phyloP scores from a whole-genome alignment of 1,140 invertebrate genomes.

The Heliconius congener region DNA sequence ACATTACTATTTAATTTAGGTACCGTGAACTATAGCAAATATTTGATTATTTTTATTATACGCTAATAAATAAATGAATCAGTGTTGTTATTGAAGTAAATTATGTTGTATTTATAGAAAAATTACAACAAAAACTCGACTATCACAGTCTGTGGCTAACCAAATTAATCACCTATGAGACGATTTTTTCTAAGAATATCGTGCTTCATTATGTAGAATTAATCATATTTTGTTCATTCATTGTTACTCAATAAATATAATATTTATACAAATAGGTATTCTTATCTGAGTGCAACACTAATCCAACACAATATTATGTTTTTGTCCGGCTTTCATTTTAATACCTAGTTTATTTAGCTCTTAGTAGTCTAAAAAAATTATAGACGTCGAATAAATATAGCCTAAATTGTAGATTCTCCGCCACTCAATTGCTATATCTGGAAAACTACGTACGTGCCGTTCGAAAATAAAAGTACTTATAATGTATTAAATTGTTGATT shows the following conservation, averaged over 20 bases:
- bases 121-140: not conserved
- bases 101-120: not conserved
- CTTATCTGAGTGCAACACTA: too few relatives aligned
- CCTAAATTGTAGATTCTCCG: too few relatives aligned
- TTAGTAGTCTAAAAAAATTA: too few relatives aligned
- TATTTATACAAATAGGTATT: not conserved
- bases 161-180: constrained; percentile 53
- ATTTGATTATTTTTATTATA: not conserved
- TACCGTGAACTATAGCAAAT: not conserved
- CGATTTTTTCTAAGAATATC: constrained; percentile 47
- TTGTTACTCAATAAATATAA: not conserved
- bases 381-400: too few relatives aligned
- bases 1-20: too few relatives aligned
- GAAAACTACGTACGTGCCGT: too few relatives aligned
- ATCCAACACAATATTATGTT: too few relatives aligned
- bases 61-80: constrained; percentile 1
- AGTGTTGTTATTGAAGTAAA: not conserved
- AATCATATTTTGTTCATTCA: constrained; percentile 38
- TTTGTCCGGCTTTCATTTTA: too few relatives aligned
- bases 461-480: too few relatives aligned
- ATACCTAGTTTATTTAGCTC: too few relatives aligned
- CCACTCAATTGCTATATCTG: too few relatives aligned
- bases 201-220: constrained; percentile 43
- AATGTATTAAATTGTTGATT: too few relatives aligned
- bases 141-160: constrained; percentile 49